These are phyloP conservation scores for Oreonectes daqikongensis DNA, from an alignment of 2,797 vertebrate species.

Conservation along the genomic window DNA sequence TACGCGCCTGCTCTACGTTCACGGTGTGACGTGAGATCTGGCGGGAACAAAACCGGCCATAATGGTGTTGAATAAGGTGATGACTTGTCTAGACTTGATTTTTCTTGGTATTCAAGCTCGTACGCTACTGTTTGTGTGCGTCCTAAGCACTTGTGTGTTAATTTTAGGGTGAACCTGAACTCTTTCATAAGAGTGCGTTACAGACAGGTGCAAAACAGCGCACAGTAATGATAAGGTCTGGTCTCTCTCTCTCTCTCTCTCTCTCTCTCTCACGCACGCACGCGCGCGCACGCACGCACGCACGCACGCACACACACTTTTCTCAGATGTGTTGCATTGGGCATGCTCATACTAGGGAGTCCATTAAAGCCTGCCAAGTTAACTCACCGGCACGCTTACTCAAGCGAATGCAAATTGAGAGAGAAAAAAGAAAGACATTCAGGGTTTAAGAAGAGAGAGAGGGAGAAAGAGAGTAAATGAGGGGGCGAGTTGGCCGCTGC, in stretches of 20 bases:
- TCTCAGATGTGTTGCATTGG: slow-evolving; percentile 16
- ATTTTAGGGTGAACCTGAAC: not conserved
- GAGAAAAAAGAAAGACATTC: slow-evolving; percentile 32
- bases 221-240: slow-evolving; percentile 4
- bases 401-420: slow-evolving; percentile 44
- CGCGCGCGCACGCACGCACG: slow-evolving; percentile 5
- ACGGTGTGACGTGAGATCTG: slow-evolving; percentile 61
- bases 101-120: slow-evolving; percentile 4
- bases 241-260: not conserved
- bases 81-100: slow-evolving; percentile 52
- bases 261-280: not conserved
- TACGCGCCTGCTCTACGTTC: slow-evolving; percentile 56
- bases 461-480: slow-evolving; percentile 47
- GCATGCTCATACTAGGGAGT: slow-evolving; percentile 30
- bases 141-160: not conserved
- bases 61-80: slow-evolving; percentile 66
- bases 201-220: not conserved
- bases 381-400: slow-evolving; percentile 45
- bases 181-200: not conserved
- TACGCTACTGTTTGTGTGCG: not conserved
- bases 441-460: slow-evolving; percentile 20
- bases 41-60: slow-evolving; percentile 69
- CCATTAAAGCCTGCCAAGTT: slow-evolving; percentile 45
- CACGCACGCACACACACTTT: slow-evolving; percentile 23
- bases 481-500: slow-evolving; percentile 58